Evolutionary conservation across 2,113 vertebrate genomes (phyloP).

Genomic region (Corydoras sp.): DNA sequence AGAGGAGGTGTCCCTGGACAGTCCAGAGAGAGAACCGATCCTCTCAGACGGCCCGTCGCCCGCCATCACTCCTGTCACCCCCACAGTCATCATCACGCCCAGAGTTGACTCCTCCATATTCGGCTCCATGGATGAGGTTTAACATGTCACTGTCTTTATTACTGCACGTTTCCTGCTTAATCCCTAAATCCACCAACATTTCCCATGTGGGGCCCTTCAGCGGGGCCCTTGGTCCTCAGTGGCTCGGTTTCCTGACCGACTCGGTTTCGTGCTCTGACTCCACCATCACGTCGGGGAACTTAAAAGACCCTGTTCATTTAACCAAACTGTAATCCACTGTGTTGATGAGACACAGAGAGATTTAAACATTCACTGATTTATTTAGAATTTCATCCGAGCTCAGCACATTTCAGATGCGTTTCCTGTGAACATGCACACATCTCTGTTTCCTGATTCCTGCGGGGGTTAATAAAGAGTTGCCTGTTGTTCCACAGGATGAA

Average conservation of each 20-base stretch:
- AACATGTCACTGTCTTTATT: background rate
- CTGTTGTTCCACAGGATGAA: conserved; percentile 70
- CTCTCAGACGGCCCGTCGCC: conserved; percentile 88
- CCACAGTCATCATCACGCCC: conserved; percentile 76
- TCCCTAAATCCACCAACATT: background rate
- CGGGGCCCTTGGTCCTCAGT: too few relatives aligned
- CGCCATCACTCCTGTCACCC: conserved; percentile 86
- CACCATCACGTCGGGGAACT: too few relatives aligned
- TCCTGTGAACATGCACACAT: conserved; percentile 22
- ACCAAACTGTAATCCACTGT: too few relatives aligned
- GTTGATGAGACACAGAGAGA: too few relatives aligned
- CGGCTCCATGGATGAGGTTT: conserved; percentile 86
- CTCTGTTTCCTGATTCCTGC: conserved; percentile 11
- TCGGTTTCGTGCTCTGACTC: too few relatives aligned
- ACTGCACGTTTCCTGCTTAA: background rate
- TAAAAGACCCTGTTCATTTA: too few relatives aligned
- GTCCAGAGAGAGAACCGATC: conserved; percentile 85
- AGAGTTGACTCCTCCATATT: conserved; percentile 82
- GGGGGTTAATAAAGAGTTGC: background rate
- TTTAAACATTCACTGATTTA: too few relatives aligned
- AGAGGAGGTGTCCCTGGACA: conserved; percentile 94
- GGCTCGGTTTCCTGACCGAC: too few relatives aligned
- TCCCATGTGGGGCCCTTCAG: too few relatives aligned
- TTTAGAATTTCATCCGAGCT: background rate
- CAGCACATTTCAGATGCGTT: background rate